A percentile compares a stretch with the other conserved stretches of the same genome.
phyloP scores from a whole-genome alignment of 2,113 vertebrate species.

The Neoarius graeffei region DNA sequence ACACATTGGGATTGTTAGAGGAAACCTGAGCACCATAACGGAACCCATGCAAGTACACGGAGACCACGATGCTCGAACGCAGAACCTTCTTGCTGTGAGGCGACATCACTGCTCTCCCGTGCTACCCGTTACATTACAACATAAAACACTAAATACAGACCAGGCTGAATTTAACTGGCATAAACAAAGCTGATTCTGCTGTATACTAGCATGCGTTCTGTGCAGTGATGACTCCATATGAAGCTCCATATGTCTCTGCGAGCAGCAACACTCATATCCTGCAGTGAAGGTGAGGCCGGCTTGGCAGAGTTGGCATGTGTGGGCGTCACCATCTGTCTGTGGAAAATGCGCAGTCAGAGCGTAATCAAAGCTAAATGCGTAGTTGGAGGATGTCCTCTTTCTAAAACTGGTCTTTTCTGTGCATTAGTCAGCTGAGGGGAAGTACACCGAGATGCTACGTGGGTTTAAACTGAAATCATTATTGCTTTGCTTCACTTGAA shows the following conservation, averaged over 20 bases:
- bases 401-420: conserved; percentile 34
- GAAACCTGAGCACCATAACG: too few relatives aligned
- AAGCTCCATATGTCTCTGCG: conserved; percentile 29
- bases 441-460: not conserved
- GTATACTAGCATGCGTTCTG: conserved; percentile 10
- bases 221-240: not conserved
- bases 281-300: conserved; percentile 56
- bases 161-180: conserved; percentile 1
- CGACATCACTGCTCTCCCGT: too few relatives aligned
- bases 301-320: conserved; percentile 53
- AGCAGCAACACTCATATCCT: conserved; percentile 9
- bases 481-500: not conserved
- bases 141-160: not conserved
- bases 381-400: conserved; percentile 16
- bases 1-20: too few relatives aligned
- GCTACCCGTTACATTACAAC: not conserved
- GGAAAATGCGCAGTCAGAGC: conserved; percentile 51
- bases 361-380: conserved; percentile 15
- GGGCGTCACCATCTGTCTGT: conserved; percentile 63
- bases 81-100: too few relatives aligned
- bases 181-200: conserved; percentile 5
- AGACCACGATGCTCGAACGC: too few relatives aligned
- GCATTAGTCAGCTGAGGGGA: conserved; percentile 7
- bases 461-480: not conserved
- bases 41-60: too few relatives aligned